Percentiles rank a stretch among this genome's conserved stretches.
phyloP scores from a whole-genome alignment of 2,888 invertebrate species.

The Crocallis elinguaria region DNA sequence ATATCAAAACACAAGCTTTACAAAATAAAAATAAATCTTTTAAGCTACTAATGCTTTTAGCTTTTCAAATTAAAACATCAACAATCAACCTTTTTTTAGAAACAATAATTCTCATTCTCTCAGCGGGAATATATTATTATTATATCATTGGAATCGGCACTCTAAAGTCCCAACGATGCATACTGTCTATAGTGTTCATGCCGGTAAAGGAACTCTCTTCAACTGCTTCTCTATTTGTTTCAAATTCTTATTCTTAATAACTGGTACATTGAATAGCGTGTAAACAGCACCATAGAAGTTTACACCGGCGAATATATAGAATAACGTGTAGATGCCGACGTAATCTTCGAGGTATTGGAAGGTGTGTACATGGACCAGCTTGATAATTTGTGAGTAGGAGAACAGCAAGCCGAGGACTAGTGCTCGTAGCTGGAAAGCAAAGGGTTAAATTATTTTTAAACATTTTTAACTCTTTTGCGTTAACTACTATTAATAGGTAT shows the following conservation, averaged over 20 bases:
- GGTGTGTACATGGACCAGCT: conserved; percentile 61
- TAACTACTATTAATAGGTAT: too few species aligned
- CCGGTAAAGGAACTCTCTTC: conserved; percentile 62
- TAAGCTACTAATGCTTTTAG: too few species aligned
- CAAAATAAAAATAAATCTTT: too few species aligned
- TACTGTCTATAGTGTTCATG: conserved; percentile 37
- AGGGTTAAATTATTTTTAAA: neutral
- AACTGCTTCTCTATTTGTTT: conserved; percentile 67
- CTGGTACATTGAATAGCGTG: conserved; percentile 59
- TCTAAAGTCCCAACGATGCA: too few species aligned
- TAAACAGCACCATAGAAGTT: conserved; percentile 71
- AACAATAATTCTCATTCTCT: too few species aligned
- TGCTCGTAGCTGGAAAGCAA: conserved; percentile 63
- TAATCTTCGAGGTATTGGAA: conserved; percentile 65
- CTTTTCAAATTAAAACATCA: too few species aligned
- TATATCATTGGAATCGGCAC: too few species aligned
- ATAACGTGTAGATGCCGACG: conserved; percentile 62
- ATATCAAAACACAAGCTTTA: too few species aligned
- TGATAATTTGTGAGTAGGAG: conserved; percentile 61
- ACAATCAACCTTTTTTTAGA: too few species aligned
- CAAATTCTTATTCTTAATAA: conserved; percentile 54
- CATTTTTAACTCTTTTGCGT: too few species aligned
- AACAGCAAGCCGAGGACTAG: conserved; percentile 57
- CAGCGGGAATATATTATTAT: too few species aligned
- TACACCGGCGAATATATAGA: conserved; percentile 66